phyloP scores from a whole-genome alignment of 2,113 vertebrate species.

The Cercopithecus mona region DNA sequence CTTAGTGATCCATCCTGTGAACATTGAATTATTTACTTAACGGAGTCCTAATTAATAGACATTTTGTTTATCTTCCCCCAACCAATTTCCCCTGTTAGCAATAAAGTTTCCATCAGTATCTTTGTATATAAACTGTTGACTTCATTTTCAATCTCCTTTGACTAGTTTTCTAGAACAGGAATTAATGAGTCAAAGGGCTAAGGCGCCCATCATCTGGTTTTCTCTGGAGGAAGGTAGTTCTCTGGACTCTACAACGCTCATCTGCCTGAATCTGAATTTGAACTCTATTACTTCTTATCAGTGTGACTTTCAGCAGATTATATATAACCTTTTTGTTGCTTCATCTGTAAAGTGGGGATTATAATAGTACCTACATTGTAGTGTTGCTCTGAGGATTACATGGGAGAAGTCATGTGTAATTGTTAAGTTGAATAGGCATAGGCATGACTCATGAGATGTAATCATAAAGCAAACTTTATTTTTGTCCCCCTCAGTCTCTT shows the following conservation, averaged over 20 bases:
- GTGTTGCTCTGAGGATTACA: not conserved
- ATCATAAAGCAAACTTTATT: slow-evolving; percentile 38
- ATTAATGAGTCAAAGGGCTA: not conserved
- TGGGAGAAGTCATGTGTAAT: not conserved
- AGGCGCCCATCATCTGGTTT: not conserved
- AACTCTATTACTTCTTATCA: not conserved
- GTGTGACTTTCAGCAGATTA: not conserved
- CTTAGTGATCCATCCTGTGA: not conserved
- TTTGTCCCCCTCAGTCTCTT: slow-evolving; percentile 26
- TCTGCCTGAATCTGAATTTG: not conserved
- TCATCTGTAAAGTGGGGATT: slow-evolving; percentile 21
- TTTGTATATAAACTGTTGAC: not conserved
- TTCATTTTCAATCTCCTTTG: not conserved
- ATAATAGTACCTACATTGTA: not conserved
- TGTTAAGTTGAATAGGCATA: not conserved
- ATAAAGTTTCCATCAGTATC: not conserved
- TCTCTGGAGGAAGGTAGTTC: not conserved
- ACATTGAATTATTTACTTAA: not conserved
- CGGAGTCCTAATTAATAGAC: not conserved
- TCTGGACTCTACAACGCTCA: not conserved
- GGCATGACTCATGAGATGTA: slow-evolving; percentile 6
- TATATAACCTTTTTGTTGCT: not conserved
- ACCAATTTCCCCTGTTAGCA: not conserved
- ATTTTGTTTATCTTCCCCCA: not conserved
- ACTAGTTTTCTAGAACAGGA: not conserved